phyloP scores from a whole-genome alignment of 2,888 invertebrate species.

The Thecophora atra region DNA sequence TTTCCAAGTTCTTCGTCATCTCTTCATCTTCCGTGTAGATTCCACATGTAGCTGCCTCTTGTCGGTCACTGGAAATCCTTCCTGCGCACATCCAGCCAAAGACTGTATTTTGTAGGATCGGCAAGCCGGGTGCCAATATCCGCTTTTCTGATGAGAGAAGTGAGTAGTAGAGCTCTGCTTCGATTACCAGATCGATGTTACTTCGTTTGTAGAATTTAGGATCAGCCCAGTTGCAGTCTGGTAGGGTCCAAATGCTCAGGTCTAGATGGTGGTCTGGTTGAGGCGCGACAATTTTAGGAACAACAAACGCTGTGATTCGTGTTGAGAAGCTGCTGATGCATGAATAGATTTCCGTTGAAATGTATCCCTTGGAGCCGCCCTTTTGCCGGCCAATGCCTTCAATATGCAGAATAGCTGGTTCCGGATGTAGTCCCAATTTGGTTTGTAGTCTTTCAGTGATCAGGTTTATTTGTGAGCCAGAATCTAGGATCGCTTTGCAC shows the following conservation, averaged over 20 bases:
- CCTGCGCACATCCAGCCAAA: not conserved
- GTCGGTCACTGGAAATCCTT: not conserved
- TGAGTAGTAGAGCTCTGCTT: not conserved
- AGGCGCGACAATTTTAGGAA: not conserved
- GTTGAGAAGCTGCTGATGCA: not conserved
- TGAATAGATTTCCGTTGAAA: not conserved
- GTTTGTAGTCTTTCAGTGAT: not conserved
- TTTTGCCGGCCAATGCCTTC: not conserved
- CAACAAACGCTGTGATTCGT: not conserved
- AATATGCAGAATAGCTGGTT: not conserved
- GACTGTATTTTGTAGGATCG: too few species aligned
- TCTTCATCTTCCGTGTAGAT: too few species aligned
- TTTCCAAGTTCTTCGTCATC: too few species aligned
- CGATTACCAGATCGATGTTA: not conserved
- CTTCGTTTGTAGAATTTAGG: not conserved
- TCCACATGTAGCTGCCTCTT: not conserved
- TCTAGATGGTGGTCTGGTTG: too few species aligned
- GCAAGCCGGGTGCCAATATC: not conserved
- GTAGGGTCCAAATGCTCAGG: not conserved
- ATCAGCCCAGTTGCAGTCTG: not conserved
- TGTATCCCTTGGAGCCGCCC: too few species aligned
- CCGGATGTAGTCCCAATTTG: not conserved
- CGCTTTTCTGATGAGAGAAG: not conserved
- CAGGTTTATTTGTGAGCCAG: not conserved
- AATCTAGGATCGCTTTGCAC: not conserved